Evolutionary conservation across 2,113 vertebrate species (phyloP).

Genomic region (Isichthys henryi): DNA sequence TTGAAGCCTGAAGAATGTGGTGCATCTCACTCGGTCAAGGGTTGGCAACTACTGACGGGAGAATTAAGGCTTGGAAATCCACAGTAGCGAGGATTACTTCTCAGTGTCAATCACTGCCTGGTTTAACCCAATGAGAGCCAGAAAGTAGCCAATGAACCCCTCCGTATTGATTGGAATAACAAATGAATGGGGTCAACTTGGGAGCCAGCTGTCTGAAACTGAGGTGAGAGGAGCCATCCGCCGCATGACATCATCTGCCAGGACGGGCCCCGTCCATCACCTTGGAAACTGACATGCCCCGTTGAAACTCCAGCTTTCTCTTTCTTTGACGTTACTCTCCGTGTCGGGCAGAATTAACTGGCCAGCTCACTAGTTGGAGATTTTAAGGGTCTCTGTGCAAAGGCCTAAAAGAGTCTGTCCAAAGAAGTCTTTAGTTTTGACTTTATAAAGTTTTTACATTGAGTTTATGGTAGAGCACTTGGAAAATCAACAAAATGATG

Average conservation of each 20-base stretch:
- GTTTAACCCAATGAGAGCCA: conserved; percentile 1
- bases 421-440: not conserved
- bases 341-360: not conserved
- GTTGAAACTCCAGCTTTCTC: not conserved
- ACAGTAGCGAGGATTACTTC: not conserved
- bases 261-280: not conserved
- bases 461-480: not conserved
- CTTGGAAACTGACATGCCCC: not conserved
- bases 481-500: not conserved
- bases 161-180: not conserved
- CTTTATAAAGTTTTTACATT: not conserved
- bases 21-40: not conserved
- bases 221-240: not conserved
- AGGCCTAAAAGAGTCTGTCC: not conserved
- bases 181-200: not conserved
- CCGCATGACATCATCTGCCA: not conserved
- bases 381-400: not conserved
- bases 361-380: not conserved
- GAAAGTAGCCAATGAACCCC: not conserved
- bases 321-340: not conserved
- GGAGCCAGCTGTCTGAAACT: not conserved
- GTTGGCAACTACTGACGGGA: not conserved
- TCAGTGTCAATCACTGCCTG: conserved; percentile 7
- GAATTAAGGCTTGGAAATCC: not conserved
- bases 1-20: not conserved